These are phyloP conservation scores for Perccottus glenii DNA, from an alignment of 2,113 vertebrate species.

Conservation along the genomic window DNA sequence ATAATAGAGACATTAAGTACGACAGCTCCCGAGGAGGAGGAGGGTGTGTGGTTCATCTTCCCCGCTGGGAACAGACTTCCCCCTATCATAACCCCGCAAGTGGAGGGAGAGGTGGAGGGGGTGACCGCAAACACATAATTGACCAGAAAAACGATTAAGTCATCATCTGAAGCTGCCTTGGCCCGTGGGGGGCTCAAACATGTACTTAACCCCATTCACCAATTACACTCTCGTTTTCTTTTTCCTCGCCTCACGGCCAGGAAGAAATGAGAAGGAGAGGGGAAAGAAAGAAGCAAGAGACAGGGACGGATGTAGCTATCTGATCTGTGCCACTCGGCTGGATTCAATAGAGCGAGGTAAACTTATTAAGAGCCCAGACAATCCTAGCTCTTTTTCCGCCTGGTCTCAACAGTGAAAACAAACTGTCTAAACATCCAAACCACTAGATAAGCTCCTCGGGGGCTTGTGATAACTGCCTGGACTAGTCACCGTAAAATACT, in stretches of 20 bases:
- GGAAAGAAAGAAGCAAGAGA: constrained; percentile 22
- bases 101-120: constrained; percentile 47
- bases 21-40: constrained; percentile 53
- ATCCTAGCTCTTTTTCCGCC: constrained; percentile 67
- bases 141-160: constrained; percentile 99
- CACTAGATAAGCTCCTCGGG: constrained; percentile 89
- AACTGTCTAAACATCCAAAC: constrained; percentile 94
- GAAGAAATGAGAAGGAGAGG: constrained; percentile 71
- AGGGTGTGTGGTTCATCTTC: constrained; percentile 59
- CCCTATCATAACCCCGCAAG: constrained; percentile 71
- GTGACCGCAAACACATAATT: constrained; percentile 98
- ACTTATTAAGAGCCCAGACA: constrained; percentile 90
- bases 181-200: constrained; percentile 95
- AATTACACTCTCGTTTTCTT: constrained; percentile 90
- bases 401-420: constrained; percentile 93
- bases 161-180: constrained; percentile 97
- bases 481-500: constrained; percentile 10
- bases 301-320: constrained; percentile 86
- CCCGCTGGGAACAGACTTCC: constrained; percentile 70
- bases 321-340: constrained; percentile 89
- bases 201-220: constrained; percentile 99
- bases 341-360: constrained; percentile 93
- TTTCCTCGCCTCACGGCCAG: constrained; percentile 86
- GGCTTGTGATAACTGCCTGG: constrained; percentile 10
- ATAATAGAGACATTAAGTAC: constrained; percentile 75